A percentile compares a stretch with the other conserved stretches of the same genome.
phyloP scores from a whole-genome alignment of 2,113 vertebrate genomes.

The Nyctibius bracteatus region DNA sequence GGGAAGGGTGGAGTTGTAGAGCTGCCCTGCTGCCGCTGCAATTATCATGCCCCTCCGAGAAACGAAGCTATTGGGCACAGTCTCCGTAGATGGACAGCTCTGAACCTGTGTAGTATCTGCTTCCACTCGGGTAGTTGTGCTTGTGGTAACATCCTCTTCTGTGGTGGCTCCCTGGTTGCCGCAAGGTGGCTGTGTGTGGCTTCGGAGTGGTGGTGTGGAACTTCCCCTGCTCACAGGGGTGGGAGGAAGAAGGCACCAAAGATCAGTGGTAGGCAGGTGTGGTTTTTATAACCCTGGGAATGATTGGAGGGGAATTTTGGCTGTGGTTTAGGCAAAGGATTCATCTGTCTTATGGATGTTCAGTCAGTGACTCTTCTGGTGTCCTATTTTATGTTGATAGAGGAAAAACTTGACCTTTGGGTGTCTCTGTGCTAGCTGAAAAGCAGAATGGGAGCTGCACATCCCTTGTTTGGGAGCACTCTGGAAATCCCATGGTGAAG shows the following conservation, averaged over 20 bases:
- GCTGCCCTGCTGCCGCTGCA: not conserved
- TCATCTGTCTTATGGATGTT: not conserved
- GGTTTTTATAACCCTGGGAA: not conserved
- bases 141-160: not conserved
- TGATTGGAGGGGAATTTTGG: slow-evolving; percentile 24
- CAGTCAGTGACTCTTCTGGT: not conserved
- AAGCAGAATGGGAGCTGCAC: not conserved
- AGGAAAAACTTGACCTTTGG: not conserved
- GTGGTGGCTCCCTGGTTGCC: not conserved
- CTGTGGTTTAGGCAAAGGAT: slow-evolving; percentile 39
- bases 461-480: not conserved
- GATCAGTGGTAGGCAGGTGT: not conserved
- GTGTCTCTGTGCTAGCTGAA: not conserved
- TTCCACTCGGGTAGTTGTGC: slow-evolving; percentile 49
- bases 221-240: not conserved
- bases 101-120: not conserved
- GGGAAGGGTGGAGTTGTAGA: not conserved
- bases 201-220: slow-evolving; percentile 5
- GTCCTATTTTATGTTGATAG: not conserved
- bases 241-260: not conserved
- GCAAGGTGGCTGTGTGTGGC: slow-evolving; percentile 10
- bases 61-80: not conserved
- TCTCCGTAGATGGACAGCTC: not conserved
- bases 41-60: slow-evolving; percentile 45
- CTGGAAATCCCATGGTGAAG: not conserved